A percentile compares a stretch with the other conserved stretches of the same genome.
phyloP scores from a whole-genome alignment of 2,888 invertebrate species.

The Spisula solida region DNA sequence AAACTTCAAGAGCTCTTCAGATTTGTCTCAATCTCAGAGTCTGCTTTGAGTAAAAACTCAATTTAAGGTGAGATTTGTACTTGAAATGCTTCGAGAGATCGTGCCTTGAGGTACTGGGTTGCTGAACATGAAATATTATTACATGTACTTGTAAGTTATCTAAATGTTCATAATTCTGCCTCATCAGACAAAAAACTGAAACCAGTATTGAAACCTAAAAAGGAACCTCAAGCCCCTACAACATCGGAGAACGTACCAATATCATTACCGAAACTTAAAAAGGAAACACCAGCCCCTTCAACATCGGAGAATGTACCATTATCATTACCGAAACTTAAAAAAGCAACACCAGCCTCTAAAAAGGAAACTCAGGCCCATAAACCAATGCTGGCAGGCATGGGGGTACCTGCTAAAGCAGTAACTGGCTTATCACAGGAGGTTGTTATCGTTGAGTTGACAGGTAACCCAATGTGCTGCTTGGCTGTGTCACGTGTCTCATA shows the following conservation, averaged over 20 bases:
- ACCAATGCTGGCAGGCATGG: conserved; percentile 58
- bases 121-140: too few relatives aligned
- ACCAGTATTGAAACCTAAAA: conserved; percentile 24
- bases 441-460: conserved; percentile 26
- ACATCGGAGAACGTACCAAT: not conserved
- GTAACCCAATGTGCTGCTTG: conserved; percentile 31
- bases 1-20: too few relatives aligned
- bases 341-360: not conserved
- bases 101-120: too few relatives aligned
- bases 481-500: conserved; percentile 15
- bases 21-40: too few relatives aligned
- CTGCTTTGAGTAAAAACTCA: too few relatives aligned
- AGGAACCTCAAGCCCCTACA: conserved; percentile 14
- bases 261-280: not conserved
- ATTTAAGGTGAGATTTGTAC: too few relatives aligned
- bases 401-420: conserved; percentile 37
- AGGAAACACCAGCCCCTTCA: not conserved
- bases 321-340: not conserved
- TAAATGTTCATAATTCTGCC: not conserved
- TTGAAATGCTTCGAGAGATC: too few relatives aligned
- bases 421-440: not conserved
- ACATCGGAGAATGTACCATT: conserved; percentile 22
- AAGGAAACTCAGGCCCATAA: not conserved
- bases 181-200: conserved; percentile 34
- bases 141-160: not conserved